Evolutionary conservation across 2,113 vertebrate genomes (phyloP).

Genomic region (Ptilonorhynchus violaceus): DNA sequence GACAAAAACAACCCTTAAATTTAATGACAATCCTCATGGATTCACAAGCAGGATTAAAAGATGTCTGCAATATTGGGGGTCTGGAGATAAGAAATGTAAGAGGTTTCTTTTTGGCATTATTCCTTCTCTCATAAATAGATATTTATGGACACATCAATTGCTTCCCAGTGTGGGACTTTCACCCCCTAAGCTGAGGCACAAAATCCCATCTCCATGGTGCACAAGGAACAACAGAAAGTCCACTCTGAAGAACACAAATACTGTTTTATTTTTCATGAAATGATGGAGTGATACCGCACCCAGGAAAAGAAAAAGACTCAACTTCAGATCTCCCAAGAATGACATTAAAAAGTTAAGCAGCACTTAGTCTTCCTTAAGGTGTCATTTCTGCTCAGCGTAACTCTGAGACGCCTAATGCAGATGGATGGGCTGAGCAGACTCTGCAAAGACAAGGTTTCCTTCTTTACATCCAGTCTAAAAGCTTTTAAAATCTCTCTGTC

Average conservation of each 20-base stretch:
- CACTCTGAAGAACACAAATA: neutral
- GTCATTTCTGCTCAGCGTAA: slow-evolving; percentile 72
- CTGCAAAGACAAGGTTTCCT: slow-evolving; percentile 70
- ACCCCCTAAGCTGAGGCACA: neutral
- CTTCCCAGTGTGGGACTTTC: neutral
- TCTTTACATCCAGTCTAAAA: slow-evolving; percentile 71
- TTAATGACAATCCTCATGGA: neutral
- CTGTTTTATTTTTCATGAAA: slow-evolving; percentile 8
- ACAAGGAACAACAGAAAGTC: neutral
- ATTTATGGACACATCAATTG: neutral
- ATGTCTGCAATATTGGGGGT: accelerated
- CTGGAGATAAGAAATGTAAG: neutral
- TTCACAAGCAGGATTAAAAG: neutral
- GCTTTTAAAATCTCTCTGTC: slow-evolving; percentile 77
- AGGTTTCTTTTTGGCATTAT: neutral
- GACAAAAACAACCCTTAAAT: neutral
- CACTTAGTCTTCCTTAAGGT: slow-evolving; percentile 76
- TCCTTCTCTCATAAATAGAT: neutral
- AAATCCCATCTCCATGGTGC: neutral
- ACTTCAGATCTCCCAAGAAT: slow-evolving; percentile 60
- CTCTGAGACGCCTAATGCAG: slow-evolving; percentile 71
- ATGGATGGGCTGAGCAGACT: slow-evolving; percentile 72
- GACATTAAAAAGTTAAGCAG: slow-evolving; percentile 76
- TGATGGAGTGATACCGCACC: neutral
- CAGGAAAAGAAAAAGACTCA: neutral